phyloP scores from a whole-genome alignment of 2,113 vertebrate species.

The Halichoeres trimaculatus region DNA sequence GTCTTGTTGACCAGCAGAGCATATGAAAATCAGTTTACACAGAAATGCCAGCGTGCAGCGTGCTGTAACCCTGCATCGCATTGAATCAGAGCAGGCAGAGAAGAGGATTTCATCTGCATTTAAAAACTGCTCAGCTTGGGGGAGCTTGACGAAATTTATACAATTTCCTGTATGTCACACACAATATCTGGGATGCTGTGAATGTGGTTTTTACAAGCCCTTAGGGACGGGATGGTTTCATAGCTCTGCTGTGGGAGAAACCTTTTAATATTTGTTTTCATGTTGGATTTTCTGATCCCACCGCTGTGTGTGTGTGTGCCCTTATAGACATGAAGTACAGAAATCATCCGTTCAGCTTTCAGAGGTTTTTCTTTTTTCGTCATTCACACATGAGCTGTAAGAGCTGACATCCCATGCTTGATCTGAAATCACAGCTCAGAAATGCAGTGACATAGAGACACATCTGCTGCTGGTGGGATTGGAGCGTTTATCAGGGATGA shows the following conservation, averaged over 20 bases:
- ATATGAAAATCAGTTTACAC: not conserved
- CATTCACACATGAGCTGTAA: slow-evolving; percentile 1
- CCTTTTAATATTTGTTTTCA: slow-evolving; percentile 16
- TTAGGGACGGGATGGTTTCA: slow-evolving; percentile 16
- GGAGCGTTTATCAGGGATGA: not conserved
- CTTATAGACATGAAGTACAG: not conserved
- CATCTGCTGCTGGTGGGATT: slow-evolving; percentile 14
- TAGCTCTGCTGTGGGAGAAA: slow-evolving; percentile 10
- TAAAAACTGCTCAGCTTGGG: slow-evolving; percentile 26
- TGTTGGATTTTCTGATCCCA: not conserved
- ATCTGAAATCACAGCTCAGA: slow-evolving; percentile 18
- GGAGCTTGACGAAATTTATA: slow-evolving; percentile 13
- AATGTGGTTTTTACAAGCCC: slow-evolving; percentile 39
- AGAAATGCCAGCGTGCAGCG: not conserved
- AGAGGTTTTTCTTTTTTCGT: not conserved
- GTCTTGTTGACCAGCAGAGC: not conserved
- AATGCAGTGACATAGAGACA: not conserved
- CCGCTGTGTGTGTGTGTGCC: too few species aligned
- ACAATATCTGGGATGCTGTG: slow-evolving; percentile 30
- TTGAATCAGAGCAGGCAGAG: slow-evolving; percentile 15
- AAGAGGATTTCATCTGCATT: slow-evolving; percentile 33
- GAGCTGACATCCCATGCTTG: not conserved
- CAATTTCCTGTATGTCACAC: slow-evolving; percentile 28
- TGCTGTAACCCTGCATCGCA: not conserved
- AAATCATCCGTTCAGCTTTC: slow-evolving; percentile 16